These are phyloP conservation scores for Nycticryphes semicollaris DNA, from an alignment of 2,113 vertebrate genomes.

Conservation along the genomic window DNA sequence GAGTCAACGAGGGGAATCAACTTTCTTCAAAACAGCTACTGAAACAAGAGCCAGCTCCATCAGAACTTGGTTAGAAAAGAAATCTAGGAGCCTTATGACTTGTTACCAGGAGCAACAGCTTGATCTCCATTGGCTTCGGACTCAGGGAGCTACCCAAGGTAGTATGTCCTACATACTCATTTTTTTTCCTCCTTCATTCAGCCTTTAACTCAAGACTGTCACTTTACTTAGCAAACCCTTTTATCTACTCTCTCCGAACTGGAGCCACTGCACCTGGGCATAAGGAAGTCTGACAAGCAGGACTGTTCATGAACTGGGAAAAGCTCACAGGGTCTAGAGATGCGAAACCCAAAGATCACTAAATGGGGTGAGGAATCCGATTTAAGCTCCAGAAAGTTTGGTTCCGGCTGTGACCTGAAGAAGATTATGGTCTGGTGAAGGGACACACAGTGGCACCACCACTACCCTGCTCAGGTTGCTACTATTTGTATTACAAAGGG, in stretches of 20 bases:
- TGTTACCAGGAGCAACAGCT: not conserved
- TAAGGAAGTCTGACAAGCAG: not conserved
- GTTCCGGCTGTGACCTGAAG: not conserved
- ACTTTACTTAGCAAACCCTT: not conserved
- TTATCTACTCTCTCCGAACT: not conserved
- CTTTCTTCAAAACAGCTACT: not conserved
- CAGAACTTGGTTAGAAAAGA: not conserved
- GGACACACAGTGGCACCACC: not conserved
- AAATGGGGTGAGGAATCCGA: not conserved
- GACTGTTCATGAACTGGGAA: not conserved
- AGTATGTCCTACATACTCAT: not conserved
- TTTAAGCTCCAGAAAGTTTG: not conserved
- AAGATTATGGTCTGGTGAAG: not conserved
- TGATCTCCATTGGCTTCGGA: not conserved
- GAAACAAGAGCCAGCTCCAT: not conserved
- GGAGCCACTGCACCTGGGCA: no score
- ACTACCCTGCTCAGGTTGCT: not conserved
- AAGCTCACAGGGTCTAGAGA: not conserved
- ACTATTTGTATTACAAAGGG: not conserved
- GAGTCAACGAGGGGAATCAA: not conserved
- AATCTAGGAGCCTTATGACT: not conserved
- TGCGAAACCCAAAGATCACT: not conserved
- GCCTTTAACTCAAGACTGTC: not conserved
- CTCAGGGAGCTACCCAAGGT: not conserved
- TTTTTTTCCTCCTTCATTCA: not conserved